These are phyloP conservation scores for Daubentonia madagascariensis DNA, from an alignment of 2,113 vertebrate species.

Conservation along the genomic window DNA sequence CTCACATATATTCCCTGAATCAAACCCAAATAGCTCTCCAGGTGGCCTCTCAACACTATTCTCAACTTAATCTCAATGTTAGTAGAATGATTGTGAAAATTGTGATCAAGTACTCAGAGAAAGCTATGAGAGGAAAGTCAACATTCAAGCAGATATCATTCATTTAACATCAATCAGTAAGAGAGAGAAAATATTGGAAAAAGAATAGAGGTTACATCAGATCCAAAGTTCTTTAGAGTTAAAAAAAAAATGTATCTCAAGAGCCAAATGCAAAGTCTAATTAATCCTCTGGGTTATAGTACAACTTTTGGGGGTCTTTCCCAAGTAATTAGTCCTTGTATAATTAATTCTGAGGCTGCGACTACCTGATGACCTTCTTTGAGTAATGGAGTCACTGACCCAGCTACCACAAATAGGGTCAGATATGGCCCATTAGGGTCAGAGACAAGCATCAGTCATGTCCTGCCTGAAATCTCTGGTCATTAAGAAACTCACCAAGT, in stretches of 20 bases:
- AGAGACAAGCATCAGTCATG: not conserved
- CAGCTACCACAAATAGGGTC: not conserved
- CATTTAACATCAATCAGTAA: not conserved
- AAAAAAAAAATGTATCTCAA: not conserved
- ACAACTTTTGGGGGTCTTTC: not conserved
- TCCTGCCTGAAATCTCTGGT: not conserved
- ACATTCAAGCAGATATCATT: not conserved
- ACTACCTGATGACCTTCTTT: not conserved
- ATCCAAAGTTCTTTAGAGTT: not conserved
- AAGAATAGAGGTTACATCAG: not conserved
- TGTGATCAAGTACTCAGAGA: not conserved
- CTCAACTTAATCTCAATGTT: not conserved
- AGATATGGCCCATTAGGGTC: not conserved
- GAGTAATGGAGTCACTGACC: not conserved
- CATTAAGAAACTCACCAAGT: not conserved
- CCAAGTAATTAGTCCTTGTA: not conserved
- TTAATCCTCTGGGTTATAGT: not conserved
- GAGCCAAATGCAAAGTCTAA: not conserved
- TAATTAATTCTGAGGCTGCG: not conserved
- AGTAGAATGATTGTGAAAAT: not conserved
- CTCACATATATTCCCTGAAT: not conserved
- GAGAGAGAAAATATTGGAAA: not conserved
- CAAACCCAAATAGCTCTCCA: not conserved
- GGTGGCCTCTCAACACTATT: not conserved
- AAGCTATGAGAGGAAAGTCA: not conserved